phyloP scores from a whole-genome alignment of 2,113 vertebrate genomes.

The Microtus richardsoni region DNA sequence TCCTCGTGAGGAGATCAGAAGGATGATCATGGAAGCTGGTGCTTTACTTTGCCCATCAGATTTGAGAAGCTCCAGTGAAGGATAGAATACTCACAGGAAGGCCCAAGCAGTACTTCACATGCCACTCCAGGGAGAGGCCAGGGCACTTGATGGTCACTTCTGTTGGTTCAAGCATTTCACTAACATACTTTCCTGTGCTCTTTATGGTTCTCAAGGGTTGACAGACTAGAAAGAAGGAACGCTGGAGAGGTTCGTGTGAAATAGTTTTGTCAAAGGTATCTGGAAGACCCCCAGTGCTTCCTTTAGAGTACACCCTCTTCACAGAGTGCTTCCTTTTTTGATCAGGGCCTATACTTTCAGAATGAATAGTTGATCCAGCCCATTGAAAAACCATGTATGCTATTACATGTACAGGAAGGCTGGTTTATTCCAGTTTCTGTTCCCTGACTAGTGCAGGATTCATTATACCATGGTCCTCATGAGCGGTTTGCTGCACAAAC shows the following conservation, averaged over 20 bases:
- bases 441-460: neutral
- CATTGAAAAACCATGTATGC: neutral
- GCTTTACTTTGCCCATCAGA: neutral
- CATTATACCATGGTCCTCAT: neutral
- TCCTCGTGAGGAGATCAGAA: neutral
- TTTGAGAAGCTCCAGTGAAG: neutral
- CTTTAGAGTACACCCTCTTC: neutral
- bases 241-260: neutral
- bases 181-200: neutral
- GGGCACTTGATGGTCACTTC: accelerated
- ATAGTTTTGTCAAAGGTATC: neutral
- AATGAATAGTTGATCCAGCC: neutral
- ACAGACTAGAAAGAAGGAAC: neutral
- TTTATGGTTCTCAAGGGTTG: neutral
- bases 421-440: neutral
- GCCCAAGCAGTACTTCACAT: neutral
- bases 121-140: neutral
- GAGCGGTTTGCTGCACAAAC: neutral
- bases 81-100: neutral
- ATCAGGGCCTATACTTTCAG: neutral
- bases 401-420: neutral
- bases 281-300: neutral
- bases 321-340: neutral
- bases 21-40: neutral
- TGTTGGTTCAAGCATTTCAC: neutral